Base-by-base conservation (phyloP, 2,888 invertebrate species). In the Halictus quadricinctus region DNA sequence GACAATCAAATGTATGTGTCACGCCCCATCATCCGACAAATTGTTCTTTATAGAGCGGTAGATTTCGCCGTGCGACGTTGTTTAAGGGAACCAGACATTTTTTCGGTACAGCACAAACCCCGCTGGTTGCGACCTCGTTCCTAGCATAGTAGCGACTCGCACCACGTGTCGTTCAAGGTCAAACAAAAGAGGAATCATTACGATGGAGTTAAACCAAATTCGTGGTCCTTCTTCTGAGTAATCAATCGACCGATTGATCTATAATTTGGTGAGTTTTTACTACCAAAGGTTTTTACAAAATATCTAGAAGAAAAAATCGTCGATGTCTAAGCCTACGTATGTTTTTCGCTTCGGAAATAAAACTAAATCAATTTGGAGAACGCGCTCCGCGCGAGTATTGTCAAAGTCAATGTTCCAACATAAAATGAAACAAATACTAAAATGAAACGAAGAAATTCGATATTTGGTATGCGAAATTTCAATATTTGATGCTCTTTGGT, bases 41-140 rank as follows among this genome's bases (percentile, higher is more conserved):
- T 79, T 74, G 74, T 74, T 79, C 74, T 43, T 79, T 29, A 70
- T 41, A n/a, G 13, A 43, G 70, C 70, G n/a, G 43, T 70, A 41
- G 70, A 70, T n/a, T 13, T 43, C 43, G n/a, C n/a, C 43, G 70
- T 6, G 70, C 6, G 0, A 43, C 43, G 41, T 36, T 69, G 69
- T 69, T 69, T 69, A 69, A 66, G 10, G 1, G 60, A 10, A n/a
- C 1, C 54, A 54, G n/a, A 4, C 10, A n/a, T n/a, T 10, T 54
- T 54, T 21, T 54, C 0, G 10, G 54, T 54, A 10, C 3, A 2
- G 54, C 21, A 54, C 36, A 21, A 54, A 10, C 54, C 21, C 21
- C 54, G 54, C 54, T 54, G 21, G 54, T 10, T 21, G 54, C 21
- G 10, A 21, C 3, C 21, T 54, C 1, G 10, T 54, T 48, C 15